Percentiles rank a stretch among this genome's conserved stretches.
Evolutionary conservation across 2,113 vertebrate species (phyloP).

Genomic region (Rhinopomastus cyanomelas): DNA sequence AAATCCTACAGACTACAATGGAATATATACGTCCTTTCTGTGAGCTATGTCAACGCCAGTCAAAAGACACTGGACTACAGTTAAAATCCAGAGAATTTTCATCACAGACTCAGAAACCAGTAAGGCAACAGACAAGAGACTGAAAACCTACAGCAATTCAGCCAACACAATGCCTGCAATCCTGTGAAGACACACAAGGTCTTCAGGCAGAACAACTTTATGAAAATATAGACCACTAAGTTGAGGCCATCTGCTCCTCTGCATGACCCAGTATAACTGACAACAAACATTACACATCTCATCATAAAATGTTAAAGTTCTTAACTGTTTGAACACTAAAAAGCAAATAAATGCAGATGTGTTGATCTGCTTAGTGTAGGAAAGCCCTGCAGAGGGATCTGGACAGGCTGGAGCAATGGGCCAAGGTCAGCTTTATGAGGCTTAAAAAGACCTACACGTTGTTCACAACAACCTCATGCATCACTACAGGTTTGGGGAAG

Average conservation of each 20-base stretch:
- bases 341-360: neutral
- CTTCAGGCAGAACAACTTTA: neutral
- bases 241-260: neutral
- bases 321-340: neutral
- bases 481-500: no score
- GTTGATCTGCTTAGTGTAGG: no score
- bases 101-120: neutral
- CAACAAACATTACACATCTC: neutral
- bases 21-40: neutral
- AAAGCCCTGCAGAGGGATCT: no score
- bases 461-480: no score
- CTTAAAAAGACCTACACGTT: no score
- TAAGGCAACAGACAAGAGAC: neutral
- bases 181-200: neutral
- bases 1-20: neutral
- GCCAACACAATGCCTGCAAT: neutral
- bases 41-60: neutral
- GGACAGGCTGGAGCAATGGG: no score
- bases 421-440: no score
- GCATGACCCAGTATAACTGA: neutral
- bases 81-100: neutral
- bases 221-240: neutral
- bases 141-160: neutral
- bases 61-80: neutral
- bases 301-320: neutral